phyloP scores from a whole-genome alignment of 2,888 invertebrate genomes.

The Halictus ligatus region DNA sequence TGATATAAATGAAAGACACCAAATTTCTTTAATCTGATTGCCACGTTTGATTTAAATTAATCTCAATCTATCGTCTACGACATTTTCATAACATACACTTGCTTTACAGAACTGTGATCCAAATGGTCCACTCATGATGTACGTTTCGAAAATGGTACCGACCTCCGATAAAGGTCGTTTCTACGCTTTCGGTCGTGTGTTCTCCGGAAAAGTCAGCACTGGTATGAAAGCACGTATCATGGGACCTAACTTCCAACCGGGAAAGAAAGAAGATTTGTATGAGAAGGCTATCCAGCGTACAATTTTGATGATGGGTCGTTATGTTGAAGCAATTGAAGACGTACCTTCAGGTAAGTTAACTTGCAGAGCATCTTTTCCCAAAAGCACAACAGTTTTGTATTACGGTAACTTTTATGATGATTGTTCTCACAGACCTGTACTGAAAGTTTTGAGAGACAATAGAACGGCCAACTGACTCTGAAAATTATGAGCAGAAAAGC shows the following conservation, averaged over 20 bases:
- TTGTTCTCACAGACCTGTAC: slow-evolving; percentile 80
- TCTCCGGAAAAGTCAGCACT: slow-evolving; percentile 95
- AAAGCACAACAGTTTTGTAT: neutral
- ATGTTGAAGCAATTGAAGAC: slow-evolving; percentile 99
- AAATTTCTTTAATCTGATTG: slow-evolving; percentile 41
- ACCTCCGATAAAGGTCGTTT: slow-evolving; percentile 99
- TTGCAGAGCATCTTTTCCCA: neutral
- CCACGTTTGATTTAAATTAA: neutral
- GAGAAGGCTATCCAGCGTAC: slow-evolving; percentile 99
- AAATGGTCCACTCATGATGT: slow-evolving; percentile 99
- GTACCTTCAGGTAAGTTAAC: slow-evolving; percentile 93
- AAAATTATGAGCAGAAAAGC: slow-evolving; percentile 4
- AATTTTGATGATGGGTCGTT: slow-evolving; percentile 99
- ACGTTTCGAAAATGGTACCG: slow-evolving; percentile 99
- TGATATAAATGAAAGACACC: slow-evolving; percentile 39
- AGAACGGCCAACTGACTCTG: slow-evolving; percentile 69
- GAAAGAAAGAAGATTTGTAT: slow-evolving; percentile 99
- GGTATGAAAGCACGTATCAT: slow-evolving; percentile 98
- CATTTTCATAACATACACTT: slow-evolving; percentile 33
- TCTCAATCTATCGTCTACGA: neutral
- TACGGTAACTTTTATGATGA: slow-evolving; percentile 73
- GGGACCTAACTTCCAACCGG: slow-evolving; percentile 99
- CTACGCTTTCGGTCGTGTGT: slow-evolving; percentile 99
- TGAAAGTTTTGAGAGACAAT: slow-evolving; percentile 69
- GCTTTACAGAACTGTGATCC: slow-evolving; percentile 93